Conservation (phyloP, 2,797 vertebrate genomes). For the Coccyzus lansbergi region DNA sequence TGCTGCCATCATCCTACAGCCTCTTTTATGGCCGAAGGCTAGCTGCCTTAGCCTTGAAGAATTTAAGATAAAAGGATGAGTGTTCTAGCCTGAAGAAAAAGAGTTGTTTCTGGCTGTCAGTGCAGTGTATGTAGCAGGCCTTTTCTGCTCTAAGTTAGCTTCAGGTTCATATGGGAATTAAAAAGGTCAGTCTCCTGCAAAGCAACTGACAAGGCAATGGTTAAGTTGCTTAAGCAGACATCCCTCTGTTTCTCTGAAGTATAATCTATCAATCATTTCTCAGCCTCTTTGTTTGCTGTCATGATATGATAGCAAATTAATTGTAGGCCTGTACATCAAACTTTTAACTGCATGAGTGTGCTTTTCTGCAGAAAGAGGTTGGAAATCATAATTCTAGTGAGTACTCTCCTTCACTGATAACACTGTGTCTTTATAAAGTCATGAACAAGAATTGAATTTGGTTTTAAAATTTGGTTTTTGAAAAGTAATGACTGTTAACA, state of each 20-base stretch:
- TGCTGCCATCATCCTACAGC: neutral
- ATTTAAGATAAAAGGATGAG: neutral
- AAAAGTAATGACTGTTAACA: neutral
- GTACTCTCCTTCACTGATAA: neutral
- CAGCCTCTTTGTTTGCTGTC: neutral
- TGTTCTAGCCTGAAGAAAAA: neutral
- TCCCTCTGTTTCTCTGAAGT: neutral
- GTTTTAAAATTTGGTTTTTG: neutral
- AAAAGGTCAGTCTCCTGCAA: neutral
- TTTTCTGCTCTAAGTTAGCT: neutral
- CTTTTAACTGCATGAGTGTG: neutral
- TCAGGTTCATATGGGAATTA: neutral
- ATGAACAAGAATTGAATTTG: neutral
- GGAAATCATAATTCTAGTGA: neutral
- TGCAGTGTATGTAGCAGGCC: neutral
- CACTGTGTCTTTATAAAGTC: neutral
- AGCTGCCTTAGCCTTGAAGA: neutral
- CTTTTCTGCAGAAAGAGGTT: neutral
- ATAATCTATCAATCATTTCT: neutral
- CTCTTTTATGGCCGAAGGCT: neutral
- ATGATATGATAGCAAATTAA: neutral
- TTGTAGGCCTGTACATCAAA: neutral
- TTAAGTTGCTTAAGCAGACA: slow-evolving; percentile 2
- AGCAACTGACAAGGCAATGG: neutral
- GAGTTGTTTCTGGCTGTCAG: neutral